Percentiles rank a stretch among this genome's conserved stretches.
Conservation (phyloP, 1,140 invertebrate genomes). For the Ridgeia piscesae region DNA sequence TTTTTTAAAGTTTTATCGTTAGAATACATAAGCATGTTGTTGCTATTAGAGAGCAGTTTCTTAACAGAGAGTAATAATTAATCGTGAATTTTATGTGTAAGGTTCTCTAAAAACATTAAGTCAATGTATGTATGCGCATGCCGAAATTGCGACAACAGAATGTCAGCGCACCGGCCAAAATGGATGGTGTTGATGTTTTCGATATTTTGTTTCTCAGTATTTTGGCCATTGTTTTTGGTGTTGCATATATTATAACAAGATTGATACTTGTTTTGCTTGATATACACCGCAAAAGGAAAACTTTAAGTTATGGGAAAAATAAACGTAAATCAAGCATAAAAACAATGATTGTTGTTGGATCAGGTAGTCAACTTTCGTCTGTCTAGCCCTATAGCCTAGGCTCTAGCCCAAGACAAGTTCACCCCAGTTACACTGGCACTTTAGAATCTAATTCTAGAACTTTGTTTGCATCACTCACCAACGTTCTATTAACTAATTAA, state of each 20-base stretch:
- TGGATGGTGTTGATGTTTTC: slow-evolving; percentile 6
- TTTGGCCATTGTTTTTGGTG: slow-evolving; percentile 9
- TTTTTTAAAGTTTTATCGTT: background rate
- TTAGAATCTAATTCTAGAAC: too few species aligned
- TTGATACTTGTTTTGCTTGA: slow-evolving; percentile 1
- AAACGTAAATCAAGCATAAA: slow-evolving; percentile 25
- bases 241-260: slow-evolving; percentile 5
- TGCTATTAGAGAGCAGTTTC: background rate
- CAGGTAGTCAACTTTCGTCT: slow-evolving; percentile 17
- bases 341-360: slow-evolving; percentile 43
- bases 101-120: background rate
- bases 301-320: background rate
- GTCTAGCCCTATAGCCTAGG: too few species aligned
- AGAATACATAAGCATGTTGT: background rate
- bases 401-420: too few species aligned
- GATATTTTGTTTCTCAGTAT: background rate
- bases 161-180: background rate
- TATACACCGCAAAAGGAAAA: slow-evolving; percentile 12
- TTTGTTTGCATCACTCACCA: too few species aligned
- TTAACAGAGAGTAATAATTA: background rate
- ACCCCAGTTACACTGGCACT: too few species aligned
- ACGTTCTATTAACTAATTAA: too few species aligned
- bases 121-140: background rate
- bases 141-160: background rate
- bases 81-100: background rate